Evolutionary conservation across 2,797 vertebrate species (phyloP), one percentile per base, ranked within the genome.

Genomic region (Hyperoplus immaculatus): DNA sequence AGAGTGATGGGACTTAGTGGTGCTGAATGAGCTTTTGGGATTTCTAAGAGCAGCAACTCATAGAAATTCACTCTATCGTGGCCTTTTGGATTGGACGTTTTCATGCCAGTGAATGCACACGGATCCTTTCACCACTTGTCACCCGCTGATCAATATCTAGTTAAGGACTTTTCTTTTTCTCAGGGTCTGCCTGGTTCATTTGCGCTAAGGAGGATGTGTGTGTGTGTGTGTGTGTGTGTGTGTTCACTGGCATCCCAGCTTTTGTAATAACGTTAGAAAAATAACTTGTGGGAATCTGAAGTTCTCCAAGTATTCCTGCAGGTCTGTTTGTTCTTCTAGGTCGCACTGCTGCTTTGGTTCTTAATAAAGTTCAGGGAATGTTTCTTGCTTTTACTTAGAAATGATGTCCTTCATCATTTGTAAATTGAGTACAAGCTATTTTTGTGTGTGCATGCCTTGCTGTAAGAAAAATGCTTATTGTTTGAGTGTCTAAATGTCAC

Each of bases 331-430:
- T 80, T 88, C 74, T 86, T 88, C 78, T 72, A 84, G 86, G 87
- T 92, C 80, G 92, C 90, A 90, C 87, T 90, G 90, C 92, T 92
- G 90, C 92, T 92, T 93, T 83, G 83, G 69, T 81, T 87, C 69
- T 29, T 29, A 29, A 29, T 29, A 29, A 29, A 81, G 83, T 76
- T 83, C 45, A 50, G 21, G 68, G 29, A 29, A 29, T 29, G 3
- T 3, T 3, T 29, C 29, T 29, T 29, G 29, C 3, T 29, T 29
- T 29, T 29, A 29, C 29, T 29, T 29, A 29, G 29, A 29, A 29
- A 29, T 29, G 0, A 29, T 29, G 29, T 29, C 3, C 29, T 29
- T 29, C 29, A 29, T 29, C 29, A 29, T 29, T 29, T 29, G 29
- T 29, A 29, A 29, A 29, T 29, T 29, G 29, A 29, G 29, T 29